Percentiles rank a stretch among this genome's conserved stretches.
Evolutionary conservation across 2,797 vertebrate genomes (phyloP).

Genomic region (Cossypha dichroa): DNA sequence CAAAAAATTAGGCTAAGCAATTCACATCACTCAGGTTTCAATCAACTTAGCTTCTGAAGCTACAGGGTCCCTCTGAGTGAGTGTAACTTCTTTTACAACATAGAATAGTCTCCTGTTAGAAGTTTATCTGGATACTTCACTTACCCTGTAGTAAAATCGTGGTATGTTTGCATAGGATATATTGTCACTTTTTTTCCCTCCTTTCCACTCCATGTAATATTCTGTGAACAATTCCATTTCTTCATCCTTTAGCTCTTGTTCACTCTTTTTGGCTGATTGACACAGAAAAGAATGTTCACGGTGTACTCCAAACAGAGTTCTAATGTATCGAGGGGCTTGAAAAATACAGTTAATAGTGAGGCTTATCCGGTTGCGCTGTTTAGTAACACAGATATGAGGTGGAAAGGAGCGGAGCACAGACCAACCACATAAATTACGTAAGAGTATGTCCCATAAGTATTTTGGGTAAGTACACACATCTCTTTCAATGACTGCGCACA

Average conservation of each 20-base stretch:
- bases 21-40: background rate
- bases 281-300: background rate
- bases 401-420: accelerated
- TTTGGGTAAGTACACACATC: accelerated
- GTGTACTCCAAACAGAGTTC: background rate
- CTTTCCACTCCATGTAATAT: conserved; percentile 93
- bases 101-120: background rate
- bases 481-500: background rate
- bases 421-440: accelerated
- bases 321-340: accelerated
- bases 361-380: background rate
- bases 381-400: accelerated
- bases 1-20: background rate
- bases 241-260: conserved; percentile 90
- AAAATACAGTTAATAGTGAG: background rate
- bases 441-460: accelerated
- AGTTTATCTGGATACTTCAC: background rate
- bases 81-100: background rate
- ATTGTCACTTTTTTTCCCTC: conserved; percentile 77
- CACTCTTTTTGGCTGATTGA: conserved; percentile 83
- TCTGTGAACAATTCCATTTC: conserved; percentile 92
- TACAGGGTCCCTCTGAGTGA: background rate
- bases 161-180: conserved; percentile 87
- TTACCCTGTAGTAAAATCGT: conserved; percentile 95
- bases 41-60: background rate